Conservation (phyloP, 2,113 vertebrate species). For the Actenoides lindsayi region DNA sequence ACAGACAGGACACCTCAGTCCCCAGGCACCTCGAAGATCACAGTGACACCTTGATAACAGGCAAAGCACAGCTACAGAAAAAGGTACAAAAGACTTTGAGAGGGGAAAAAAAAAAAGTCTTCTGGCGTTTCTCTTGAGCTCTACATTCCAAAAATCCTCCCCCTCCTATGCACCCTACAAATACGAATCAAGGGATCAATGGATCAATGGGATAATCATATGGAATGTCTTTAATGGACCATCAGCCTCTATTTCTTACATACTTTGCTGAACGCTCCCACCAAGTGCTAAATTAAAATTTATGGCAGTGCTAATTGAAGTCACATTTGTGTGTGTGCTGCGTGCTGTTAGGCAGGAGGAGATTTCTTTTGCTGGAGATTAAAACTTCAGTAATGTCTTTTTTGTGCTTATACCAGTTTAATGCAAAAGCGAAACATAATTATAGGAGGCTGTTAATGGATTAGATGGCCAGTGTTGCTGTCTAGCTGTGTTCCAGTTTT, state of each 20-base stretch:
- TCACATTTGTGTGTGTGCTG: slow-evolving; percentile 14
- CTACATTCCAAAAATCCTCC: neutral
- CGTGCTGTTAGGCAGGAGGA: slow-evolving; percentile 50
- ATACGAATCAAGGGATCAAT: slow-evolving; percentile 9
- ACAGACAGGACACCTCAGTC: neutral
- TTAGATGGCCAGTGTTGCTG: slow-evolving; percentile 31
- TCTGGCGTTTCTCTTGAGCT: neutral
- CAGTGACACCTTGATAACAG: neutral
- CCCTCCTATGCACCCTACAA: neutral
- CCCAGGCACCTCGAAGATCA: neutral
- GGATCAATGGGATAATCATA: neutral
- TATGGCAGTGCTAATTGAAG: slow-evolving; percentile 50
- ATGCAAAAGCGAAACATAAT: slow-evolving; percentile 54
- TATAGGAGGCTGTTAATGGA: slow-evolving; percentile 54
- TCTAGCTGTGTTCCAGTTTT: slow-evolving; percentile 48
- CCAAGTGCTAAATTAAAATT: slow-evolving; percentile 66
- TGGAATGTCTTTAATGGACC: slow-evolving; percentile 7
- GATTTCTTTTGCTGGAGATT: slow-evolving; percentile 47
- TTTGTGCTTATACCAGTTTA: slow-evolving; percentile 49
- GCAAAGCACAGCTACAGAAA: neutral
- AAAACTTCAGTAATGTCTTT: slow-evolving; percentile 64
- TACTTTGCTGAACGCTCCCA: slow-evolving; percentile 32
- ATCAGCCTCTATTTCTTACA: slow-evolving; percentile 5
- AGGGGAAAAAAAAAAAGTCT: neutral
- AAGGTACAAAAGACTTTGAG: neutral